phyloP scores from a whole-genome alignment of 1,140 invertebrate genomes.

The Drosophila lacertosa region DNA sequence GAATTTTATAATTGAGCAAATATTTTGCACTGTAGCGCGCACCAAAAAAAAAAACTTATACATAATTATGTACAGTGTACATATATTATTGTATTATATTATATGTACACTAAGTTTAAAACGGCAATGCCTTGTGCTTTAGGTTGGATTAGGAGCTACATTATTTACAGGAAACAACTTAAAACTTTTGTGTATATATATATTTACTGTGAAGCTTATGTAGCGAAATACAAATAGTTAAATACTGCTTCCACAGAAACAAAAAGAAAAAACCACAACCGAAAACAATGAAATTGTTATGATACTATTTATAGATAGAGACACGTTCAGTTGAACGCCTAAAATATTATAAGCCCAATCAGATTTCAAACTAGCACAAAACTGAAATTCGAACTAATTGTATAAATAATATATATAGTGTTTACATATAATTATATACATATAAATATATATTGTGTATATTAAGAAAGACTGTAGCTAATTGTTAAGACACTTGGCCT shows the following conservation, averaged over 20 bases:
- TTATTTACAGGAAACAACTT: slow-evolving; percentile 37
- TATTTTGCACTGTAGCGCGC: slow-evolving; percentile 79
- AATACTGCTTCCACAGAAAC: slow-evolving; percentile 64
- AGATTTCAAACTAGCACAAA: slow-evolving; percentile 43
- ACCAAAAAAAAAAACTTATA: slow-evolving; percentile 42
- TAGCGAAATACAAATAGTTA: slow-evolving; percentile 34
- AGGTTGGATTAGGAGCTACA: slow-evolving; percentile 56
- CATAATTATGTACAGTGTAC: slow-evolving; percentile 12
- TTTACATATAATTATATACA: slow-evolving; percentile 17
- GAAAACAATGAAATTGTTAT: slow-evolving; percentile 69
- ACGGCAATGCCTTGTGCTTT: slow-evolving; percentile 54
- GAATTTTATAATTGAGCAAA: slow-evolving; percentile 76
- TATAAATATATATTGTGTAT: slow-evolving; percentile 41
- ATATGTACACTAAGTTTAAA: slow-evolving; percentile 28
- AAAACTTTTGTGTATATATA: slow-evolving; percentile 27
- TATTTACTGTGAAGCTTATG: slow-evolving; percentile 30
- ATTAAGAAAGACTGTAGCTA: slow-evolving; percentile 80
- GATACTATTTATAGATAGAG: slow-evolving; percentile 25
- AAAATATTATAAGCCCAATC: slow-evolving; percentile 47
- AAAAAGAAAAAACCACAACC: slow-evolving; percentile 24
- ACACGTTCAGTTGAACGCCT: slow-evolving; percentile 26
- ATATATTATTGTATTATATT: no score
- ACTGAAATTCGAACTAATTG: slow-evolving; percentile 46
- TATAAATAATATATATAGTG: slow-evolving; percentile 41
- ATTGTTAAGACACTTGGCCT: slow-evolving; percentile 64